Evolutionary conservation across 2,888 invertebrate species (phyloP), one percentile per base, ranked within the genome.

Genomic region (Celastrina argiolus): DNA sequence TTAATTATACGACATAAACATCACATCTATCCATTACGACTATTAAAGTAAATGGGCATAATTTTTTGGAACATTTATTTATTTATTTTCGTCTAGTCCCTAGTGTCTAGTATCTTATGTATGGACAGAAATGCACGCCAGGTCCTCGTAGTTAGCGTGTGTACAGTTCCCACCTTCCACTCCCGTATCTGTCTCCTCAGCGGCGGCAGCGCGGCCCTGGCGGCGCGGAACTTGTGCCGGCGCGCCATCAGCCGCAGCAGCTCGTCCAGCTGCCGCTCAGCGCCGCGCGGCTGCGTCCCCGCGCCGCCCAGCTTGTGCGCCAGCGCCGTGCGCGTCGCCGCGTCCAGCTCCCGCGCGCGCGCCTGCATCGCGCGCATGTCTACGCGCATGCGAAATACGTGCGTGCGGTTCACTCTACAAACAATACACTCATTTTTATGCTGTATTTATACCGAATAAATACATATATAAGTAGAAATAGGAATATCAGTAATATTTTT

Each of bases 351-450:
- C 2, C 85, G 83, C 0, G 94, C 94, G 66, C 92, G 88, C 0
- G 82, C 81, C 8, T 92, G 88, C 95, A 96, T 96, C 63, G 92
- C 92, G 59, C 92, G 92, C 14, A 94, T 88, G 77, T 96, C 96
- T 0, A 93, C 86, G 78, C 93, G 93, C 94, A 96, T 94, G 70
- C 95, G 93, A 65, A 93, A 92, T 67, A 95, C 78, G 77, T 96
- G 95, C 0, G 92, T 91, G 69, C 94, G 92, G 76, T 95, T 94
- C 56, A 93, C 90, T 76, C 95, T 95, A 72, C 12, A 72, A n/a
- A n/a, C 67, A 66, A 16, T n/a, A 39, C 8, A 26, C 36, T 39
- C 39, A 12, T 12, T 3, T n/a, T n/a, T n/a, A n/a, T n/a, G n/a
- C n/a, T n/a, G n/a, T n/a, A n/a, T n/a, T n/a, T n/a, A n/a, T n/a